A percentile compares a stretch with the other conserved stretches of the same genome.
phyloP scores from a whole-genome alignment of 2,888 invertebrate genomes.

The Thymelicus sylvestris region DNA sequence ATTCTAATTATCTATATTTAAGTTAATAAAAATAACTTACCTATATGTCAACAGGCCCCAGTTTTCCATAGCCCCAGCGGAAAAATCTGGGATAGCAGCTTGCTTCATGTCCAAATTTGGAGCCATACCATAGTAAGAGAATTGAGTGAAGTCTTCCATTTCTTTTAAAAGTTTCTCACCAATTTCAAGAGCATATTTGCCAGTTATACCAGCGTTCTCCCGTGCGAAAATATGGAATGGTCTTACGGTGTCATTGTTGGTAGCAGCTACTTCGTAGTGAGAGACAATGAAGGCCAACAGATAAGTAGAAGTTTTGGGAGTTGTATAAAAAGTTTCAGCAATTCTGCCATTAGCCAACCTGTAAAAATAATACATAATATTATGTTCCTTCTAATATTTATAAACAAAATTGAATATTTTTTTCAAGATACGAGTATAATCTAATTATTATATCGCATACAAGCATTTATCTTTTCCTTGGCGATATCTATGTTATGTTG shows the following conservation, averaged over 20 bases:
- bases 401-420: no score
- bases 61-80: slow-evolving; percentile 93
- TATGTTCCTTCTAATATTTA: not conserved
- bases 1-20: no score
- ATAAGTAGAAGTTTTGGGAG: slow-evolving; percentile 91
- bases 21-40: slow-evolving; percentile 56
- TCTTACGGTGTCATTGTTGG: slow-evolving; percentile 48
- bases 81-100: slow-evolving; percentile 91
- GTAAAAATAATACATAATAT: no score
- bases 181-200: slow-evolving; percentile 72
- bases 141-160: slow-evolving; percentile 85
- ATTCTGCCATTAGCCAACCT: slow-evolving; percentile 56
- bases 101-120: slow-evolving; percentile 85
- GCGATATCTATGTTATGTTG: no score
- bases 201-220: slow-evolving; percentile 65
- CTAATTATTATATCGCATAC: no score
- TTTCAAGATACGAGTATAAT: no score
- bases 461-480: no score
- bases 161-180: slow-evolving; percentile 74
- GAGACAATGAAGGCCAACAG: slow-evolving; percentile 94
- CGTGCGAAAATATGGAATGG: slow-evolving; percentile 77
- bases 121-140: slow-evolving; percentile 81
- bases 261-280: slow-evolving; percentile 82
- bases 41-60: slow-evolving; percentile 93
- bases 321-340: slow-evolving; percentile 78